A percentile compares a stretch with the other conserved stretches of the same genome.
phyloP scores from a whole-genome alignment of 2,113 vertebrate species.

The Dicaeum eximium region DNA sequence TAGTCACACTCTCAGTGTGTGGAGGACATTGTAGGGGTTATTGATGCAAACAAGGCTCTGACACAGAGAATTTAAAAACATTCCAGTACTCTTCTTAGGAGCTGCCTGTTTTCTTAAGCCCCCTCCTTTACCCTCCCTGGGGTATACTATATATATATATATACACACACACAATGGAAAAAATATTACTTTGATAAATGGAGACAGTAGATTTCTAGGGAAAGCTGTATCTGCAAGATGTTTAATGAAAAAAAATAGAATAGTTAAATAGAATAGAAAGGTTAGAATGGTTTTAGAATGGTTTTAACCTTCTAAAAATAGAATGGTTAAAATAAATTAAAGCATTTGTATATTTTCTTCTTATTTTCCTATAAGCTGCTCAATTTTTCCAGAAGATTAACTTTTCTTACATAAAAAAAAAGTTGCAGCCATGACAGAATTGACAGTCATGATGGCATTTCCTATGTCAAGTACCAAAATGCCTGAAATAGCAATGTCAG shows the following conservation, averaged over 20 bases:
- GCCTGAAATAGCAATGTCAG: neutral
- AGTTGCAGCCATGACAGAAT: neutral
- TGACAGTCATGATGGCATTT: neutral
- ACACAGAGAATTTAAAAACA: neutral
- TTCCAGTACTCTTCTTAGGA: neutral
- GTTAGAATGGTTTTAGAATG: too few species aligned
- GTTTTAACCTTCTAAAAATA: too few species aligned
- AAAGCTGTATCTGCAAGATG: neutral
- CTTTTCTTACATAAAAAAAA: neutral
- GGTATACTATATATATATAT: neutral
- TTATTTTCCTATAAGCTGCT: neutral
- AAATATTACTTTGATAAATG: neutral
- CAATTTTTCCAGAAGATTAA: neutral
- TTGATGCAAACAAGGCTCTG: neutral
- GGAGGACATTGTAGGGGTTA: neutral
- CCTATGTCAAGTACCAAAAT: neutral
- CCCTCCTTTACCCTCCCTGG: fast-evolving
- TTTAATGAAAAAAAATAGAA: neutral
- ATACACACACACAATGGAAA: neutral
- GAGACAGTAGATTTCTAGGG: neutral
- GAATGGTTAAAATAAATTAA: neutral
- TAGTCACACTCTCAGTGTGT: fast-evolving
- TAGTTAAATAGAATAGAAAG: too few species aligned
- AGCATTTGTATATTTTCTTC: neutral
- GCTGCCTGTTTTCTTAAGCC: neutral